These are phyloP conservation scores for Agrochola macilenta DNA, from an alignment of 2,888 invertebrate genomes.

Conservation along the genomic window DNA sequence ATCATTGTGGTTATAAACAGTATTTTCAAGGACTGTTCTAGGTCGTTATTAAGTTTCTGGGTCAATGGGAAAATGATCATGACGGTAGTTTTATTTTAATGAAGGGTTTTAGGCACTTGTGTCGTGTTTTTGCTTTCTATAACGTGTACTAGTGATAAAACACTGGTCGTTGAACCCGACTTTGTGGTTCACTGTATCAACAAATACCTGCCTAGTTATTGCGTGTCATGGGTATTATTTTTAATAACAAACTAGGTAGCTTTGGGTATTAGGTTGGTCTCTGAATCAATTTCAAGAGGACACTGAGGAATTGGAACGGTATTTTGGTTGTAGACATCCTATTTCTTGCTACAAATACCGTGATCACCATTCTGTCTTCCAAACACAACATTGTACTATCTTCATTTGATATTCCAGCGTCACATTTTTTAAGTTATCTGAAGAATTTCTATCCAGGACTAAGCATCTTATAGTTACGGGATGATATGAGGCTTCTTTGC, in stretches of 20 bases:
- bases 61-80: constrained; percentile 63
- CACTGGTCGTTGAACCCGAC: constrained; percentile 32
- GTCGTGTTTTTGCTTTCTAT: constrained; percentile 47
- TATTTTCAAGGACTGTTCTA: constrained; percentile 59
- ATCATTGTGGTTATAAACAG: constrained; percentile 50
- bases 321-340: neutral
- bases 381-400: neutral
- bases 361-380: neutral
- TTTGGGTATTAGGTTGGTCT: neutral
- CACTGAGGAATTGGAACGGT: neutral
- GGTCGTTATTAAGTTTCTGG: constrained; percentile 60
- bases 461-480: neutral
- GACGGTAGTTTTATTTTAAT: constrained; percentile 60
- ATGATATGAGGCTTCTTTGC: neutral
- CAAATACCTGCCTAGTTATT: neutral
- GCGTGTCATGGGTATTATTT: neutral
- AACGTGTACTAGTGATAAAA: constrained; percentile 36
- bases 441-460: neutral
- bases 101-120: constrained; percentile 44
- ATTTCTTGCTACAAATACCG: neutral
- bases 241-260: neutral
- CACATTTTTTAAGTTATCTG: neutral
- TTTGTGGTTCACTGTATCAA: constrained; percentile 13
- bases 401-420: neutral
- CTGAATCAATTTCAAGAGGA: neutral